Conservation (phyloP, 2,888 invertebrate species). For the Chrysolina haemoptera region DNA sequence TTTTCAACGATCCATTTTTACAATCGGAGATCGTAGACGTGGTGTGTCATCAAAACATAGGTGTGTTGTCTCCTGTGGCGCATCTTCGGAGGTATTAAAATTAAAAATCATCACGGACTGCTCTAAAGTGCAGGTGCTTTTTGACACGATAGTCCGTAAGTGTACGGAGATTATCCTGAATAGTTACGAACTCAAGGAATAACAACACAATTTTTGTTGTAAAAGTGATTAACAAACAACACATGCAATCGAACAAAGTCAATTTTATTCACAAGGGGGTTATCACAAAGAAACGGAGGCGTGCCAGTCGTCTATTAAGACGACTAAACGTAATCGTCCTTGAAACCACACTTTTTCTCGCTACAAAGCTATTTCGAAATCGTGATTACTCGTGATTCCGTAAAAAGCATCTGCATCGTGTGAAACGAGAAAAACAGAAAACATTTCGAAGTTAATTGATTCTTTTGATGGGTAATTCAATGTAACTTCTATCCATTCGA, state of each 20-base stretch:
- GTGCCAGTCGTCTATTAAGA: not conserved
- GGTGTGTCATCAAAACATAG: no score
- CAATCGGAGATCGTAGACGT: no score
- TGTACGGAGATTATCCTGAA: no score
- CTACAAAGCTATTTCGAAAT: slow-evolving; percentile 9
- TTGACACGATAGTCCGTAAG: no score
- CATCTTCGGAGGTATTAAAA: no score
- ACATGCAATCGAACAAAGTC: not conserved
- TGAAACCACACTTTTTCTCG: slow-evolving; percentile 8
- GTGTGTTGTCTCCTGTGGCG: no score
- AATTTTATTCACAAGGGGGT: not conserved
- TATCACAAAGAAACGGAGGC: not conserved
- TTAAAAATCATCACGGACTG: no score
- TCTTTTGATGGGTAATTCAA: slow-evolving; percentile 15
- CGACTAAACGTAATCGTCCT: not conserved
- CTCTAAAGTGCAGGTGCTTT: no score
- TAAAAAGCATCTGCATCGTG: slow-evolving; percentile 20
- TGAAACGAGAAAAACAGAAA: slow-evolving; percentile 18
- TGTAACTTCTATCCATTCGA: slow-evolving; percentile 6
- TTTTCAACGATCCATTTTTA: no score
- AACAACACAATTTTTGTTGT: no score
- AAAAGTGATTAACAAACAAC: no score
- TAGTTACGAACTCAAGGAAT: no score
- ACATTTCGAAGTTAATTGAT: slow-evolving; percentile 20
- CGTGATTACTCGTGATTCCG: slow-evolving; percentile 15